phyloP scores from a whole-genome alignment of 1,140 invertebrate species.

The Anastrepha ludens region DNA sequence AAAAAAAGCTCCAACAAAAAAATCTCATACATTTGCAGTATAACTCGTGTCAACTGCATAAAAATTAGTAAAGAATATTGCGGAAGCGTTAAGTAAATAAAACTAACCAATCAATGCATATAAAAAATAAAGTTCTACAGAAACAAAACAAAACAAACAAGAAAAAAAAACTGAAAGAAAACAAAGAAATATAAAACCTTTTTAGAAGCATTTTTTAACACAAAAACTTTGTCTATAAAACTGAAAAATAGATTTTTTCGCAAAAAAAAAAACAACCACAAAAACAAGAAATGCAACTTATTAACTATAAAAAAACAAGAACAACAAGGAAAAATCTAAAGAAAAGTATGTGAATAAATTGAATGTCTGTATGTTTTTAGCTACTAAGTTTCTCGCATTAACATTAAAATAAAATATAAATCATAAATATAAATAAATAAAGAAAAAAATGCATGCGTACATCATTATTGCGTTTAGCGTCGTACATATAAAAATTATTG shows the following conservation, averaged over 20 bases:
- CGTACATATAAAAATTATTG: background rate
- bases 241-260: slow-evolving; percentile 44
- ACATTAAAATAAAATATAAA: slow-evolving; percentile 44
- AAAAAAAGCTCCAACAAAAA: slow-evolving; percentile 4
- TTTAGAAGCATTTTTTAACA: slow-evolving; percentile 53
- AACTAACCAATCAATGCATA: slow-evolving; percentile 23
- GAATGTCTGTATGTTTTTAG: slow-evolving; percentile 48
- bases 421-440: slow-evolving; percentile 44
- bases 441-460: slow-evolving; percentile 49
- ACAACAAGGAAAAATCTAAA: slow-evolving; percentile 27
- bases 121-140: slow-evolving; percentile 17
- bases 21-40: slow-evolving; percentile 10
- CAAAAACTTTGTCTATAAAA: slow-evolving; percentile 51
- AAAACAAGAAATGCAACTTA: slow-evolving; percentile 11
- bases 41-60: slow-evolving; percentile 42
- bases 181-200: slow-evolving; percentile 27
- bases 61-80: slow-evolving; percentile 39
- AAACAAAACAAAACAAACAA: background rate
- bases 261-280: slow-evolving; percentile 5
- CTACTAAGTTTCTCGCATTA: slow-evolving; percentile 49
- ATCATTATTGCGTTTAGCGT: slow-evolving; percentile 18
- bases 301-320: slow-evolving; percentile 14
- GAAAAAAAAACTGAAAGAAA: background rate
- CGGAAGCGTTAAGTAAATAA: background rate
- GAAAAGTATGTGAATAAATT: slow-evolving; percentile 45